Percentiles rank a stretch among this genome's conserved stretches.
Conservation (phyloP, 2,888 invertebrate species). For the Elysia crispata region DNA sequence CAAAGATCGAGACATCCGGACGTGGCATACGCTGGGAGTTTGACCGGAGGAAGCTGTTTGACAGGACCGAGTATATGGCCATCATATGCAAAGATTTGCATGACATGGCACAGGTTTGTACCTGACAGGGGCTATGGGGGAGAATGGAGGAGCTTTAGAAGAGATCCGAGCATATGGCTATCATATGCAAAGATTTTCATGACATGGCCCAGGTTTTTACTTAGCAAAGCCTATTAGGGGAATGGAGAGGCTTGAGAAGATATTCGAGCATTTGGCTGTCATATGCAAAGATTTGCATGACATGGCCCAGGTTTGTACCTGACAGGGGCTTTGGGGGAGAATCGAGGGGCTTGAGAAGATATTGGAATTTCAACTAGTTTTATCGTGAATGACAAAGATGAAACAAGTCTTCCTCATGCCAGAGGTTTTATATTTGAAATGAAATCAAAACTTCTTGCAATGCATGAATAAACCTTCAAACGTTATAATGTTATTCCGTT, state of each 20-base stretch:
- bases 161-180: constrained; percentile 88
- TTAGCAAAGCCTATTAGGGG: constrained; percentile 93
- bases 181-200: constrained; percentile 86
- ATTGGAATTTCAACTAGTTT: no score
- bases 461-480: no score
- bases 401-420: no score
- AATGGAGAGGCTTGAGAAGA: constrained; percentile 86
- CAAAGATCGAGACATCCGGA: constrained; percentile 89
- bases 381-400: no score
- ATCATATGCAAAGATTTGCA: constrained; percentile 86
- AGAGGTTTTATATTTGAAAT: no score
- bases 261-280: constrained; percentile 88
- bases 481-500: no score
- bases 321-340: constrained; percentile 94
- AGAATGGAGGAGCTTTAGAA: constrained; percentile 87
- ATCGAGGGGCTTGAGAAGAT: constrained; percentile 86
- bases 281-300: constrained; percentile 87
- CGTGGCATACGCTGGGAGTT: constrained; percentile 93
- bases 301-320: constrained; percentile 84
- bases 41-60: constrained; percentile 87
- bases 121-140: constrained; percentile 93
- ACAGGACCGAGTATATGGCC: constrained; percentile 89
- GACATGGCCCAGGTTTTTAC: constrained; percentile 84
- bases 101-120: constrained; percentile 83
- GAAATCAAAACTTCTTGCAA: no score